Percentiles rank a stretch among this genome's conserved stretches.
phyloP scores from a whole-genome alignment of 2,888 invertebrate genomes.

The Athalia cordata region DNA sequence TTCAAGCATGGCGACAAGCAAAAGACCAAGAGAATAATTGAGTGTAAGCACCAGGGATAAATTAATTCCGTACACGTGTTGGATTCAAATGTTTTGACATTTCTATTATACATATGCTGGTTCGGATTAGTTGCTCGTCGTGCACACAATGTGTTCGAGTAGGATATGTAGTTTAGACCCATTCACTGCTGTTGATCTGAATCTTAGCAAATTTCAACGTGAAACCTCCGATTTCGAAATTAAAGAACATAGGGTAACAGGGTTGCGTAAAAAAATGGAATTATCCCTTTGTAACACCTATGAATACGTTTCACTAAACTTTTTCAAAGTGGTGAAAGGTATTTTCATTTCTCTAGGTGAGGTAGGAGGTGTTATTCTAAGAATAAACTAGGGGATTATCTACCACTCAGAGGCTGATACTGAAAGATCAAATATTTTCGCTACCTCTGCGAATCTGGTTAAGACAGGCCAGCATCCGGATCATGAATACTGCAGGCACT shows the following conservation, averaged over 20 bases:
- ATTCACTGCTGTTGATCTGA: too few relatives aligned
- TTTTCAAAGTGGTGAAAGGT: constrained; percentile 17
- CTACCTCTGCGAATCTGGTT: constrained; percentile 79
- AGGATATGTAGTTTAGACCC: too few relatives aligned
- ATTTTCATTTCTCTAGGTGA: not conserved
- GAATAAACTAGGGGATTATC: constrained; percentile 26
- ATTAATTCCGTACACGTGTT: too few relatives aligned
- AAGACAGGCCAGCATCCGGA: constrained; percentile 82
- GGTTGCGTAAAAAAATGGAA: too few relatives aligned
- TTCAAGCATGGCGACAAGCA: not conserved
- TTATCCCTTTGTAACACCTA: not conserved
- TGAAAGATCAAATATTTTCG: constrained; percentile 56
- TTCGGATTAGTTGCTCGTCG: too few relatives aligned
- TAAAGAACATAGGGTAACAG: too few relatives aligned
- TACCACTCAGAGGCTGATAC: not conserved
- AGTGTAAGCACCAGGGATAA: not conserved
- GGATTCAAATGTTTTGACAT: too few relatives aligned
- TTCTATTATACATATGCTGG: too few relatives aligned
- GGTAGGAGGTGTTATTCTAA: constrained; percentile 30
- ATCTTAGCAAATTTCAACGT: too few relatives aligned
- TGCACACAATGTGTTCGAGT: too few relatives aligned
- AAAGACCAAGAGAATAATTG: too few relatives aligned
- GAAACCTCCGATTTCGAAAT: too few relatives aligned
- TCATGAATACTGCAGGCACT: constrained; percentile 91
- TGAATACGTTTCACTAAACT: constrained; percentile 16